These are phyloP conservation scores for Drosophila bunnanda DNA, from an alignment of 2,888 invertebrate species.

Conservation along the genomic window DNA sequence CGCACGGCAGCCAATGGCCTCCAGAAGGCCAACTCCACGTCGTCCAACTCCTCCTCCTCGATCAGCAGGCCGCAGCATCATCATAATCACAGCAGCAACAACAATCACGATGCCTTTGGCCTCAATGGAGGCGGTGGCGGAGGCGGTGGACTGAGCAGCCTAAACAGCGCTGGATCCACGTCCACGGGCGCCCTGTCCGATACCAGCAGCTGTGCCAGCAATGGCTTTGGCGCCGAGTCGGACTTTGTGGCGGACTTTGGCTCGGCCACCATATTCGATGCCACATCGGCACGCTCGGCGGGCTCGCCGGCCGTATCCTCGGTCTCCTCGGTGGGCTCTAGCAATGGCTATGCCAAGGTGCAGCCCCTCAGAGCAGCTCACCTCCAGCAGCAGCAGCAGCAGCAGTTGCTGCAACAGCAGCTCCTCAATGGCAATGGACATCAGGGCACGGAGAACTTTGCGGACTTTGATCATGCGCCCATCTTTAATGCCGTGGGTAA, in stretches of 20 bases:
- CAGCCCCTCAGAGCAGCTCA: slow-evolving; percentile 79
- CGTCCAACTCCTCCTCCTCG: slow-evolving; percentile 68
- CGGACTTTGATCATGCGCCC: slow-evolving; percentile 90
- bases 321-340: slow-evolving; percentile 71
- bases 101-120: slow-evolving; percentile 63
- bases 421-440: slow-evolving; percentile 69
- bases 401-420: slow-evolving; percentile 37
- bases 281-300: slow-evolving; percentile 84
- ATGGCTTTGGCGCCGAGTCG: slow-evolving; percentile 84
- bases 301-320: slow-evolving; percentile 76
- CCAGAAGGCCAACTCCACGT: slow-evolving; percentile 59
- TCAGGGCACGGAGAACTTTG: slow-evolving; percentile 86
- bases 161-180: slow-evolving; percentile 81
- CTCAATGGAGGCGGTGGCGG: slow-evolving; percentile 49
- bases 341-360: slow-evolving; percentile 83
- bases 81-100: slow-evolving; percentile 50
- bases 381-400: slow-evolving; percentile 63
- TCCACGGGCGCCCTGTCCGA: slow-evolving; percentile 82
- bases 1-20: slow-evolving; percentile 82
- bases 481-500: slow-evolving; percentile 87
- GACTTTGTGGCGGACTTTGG: slow-evolving; percentile 90
- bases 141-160: slow-evolving; percentile 66
- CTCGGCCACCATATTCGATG: slow-evolving; percentile 89
- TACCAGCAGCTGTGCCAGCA: slow-evolving; percentile 83
- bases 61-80: slow-evolving; percentile 82